These are phyloP conservation scores for Hystrix brachyura DNA, from an alignment of 2,113 vertebrate genomes.

Conservation along the genomic window DNA sequence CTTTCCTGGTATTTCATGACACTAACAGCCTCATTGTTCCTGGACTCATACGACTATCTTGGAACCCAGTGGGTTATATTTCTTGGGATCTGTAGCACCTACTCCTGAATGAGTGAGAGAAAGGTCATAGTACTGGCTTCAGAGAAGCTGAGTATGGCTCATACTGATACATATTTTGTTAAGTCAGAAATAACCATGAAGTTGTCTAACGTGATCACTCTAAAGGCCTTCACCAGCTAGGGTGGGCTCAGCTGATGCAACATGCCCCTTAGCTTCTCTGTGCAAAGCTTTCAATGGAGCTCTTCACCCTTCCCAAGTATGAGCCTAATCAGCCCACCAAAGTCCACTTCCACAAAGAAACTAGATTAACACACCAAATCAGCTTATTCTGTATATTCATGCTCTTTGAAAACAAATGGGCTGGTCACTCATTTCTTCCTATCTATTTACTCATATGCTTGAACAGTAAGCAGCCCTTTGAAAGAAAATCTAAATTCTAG, in stretches of 20 bases:
- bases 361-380: not conserved
- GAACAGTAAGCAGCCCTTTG: not conserved
- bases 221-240: not conserved
- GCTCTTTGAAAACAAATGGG: not conserved
- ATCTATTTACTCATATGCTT: not conserved
- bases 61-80: not conserved
- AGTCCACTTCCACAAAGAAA: not conserved
- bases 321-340: not conserved
- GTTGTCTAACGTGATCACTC: not conserved
- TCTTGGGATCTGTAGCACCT: not conserved
- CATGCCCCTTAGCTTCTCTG: not conserved
- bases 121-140: not conserved
- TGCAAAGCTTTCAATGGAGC: not conserved
- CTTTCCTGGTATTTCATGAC: not conserved
- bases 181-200: not conserved
- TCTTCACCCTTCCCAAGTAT: not conserved
- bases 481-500: conserved; percentile 46
- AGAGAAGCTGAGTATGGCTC: not conserved
- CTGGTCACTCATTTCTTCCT: not conserved
- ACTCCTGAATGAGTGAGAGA: not conserved
- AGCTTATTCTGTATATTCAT: not conserved
- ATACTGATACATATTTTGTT: not conserved
- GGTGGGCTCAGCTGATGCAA: not conserved
- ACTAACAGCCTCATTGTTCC: not conserved
- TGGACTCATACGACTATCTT: not conserved